Evolutionary conservation across 1,140 invertebrate genomes (phyloP).

Genomic region (Doryteuthis pealeii): DNA sequence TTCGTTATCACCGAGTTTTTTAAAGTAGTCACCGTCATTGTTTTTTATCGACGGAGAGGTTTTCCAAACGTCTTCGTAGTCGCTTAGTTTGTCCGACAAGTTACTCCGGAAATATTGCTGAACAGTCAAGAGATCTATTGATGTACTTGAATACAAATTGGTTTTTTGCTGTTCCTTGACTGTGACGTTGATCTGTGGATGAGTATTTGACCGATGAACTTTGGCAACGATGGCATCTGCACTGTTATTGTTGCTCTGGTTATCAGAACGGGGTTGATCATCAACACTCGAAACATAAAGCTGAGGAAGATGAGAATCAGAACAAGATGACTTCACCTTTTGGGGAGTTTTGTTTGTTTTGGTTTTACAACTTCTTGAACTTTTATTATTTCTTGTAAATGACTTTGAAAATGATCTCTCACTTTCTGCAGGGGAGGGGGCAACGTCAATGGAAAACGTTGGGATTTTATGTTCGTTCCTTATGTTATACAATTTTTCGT

Average conservation of each 20-base stretch:
- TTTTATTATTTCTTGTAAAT: not conserved
- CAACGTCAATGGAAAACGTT: no score
- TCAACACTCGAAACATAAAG: not conserved
- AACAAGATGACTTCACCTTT: not conserved
- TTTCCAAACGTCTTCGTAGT: slow-evolving; percentile 93
- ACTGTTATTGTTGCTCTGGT: slow-evolving; percentile 6
- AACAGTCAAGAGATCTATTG: slow-evolving; percentile 42
- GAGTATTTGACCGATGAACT: slow-evolving; percentile 18
- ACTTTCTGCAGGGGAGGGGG: no score
- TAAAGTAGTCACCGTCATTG: not conserved
- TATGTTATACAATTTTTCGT: no score
- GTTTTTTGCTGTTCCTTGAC: slow-evolving; percentile 24
- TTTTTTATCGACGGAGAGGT: slow-evolving; percentile 18
- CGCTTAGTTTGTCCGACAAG: slow-evolving; percentile 86
- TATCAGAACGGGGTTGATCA: slow-evolving; percentile 10
- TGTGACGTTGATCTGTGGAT: slow-evolving; percentile 12
- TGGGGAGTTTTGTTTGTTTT: not conserved
- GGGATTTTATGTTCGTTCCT: no score
- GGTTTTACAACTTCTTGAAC: not conserved
- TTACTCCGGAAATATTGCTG: slow-evolving; percentile 78
- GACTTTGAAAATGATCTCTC: no score
- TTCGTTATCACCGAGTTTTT: not conserved
- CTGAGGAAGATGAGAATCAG: not conserved
- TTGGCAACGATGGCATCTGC: not conserved
- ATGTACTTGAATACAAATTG: slow-evolving; percentile 59